Evolutionary conservation across 2,113 vertebrate species (phyloP), one percentile per base, ranked within the genome.

Genomic region (Alosa alosa): DNA sequence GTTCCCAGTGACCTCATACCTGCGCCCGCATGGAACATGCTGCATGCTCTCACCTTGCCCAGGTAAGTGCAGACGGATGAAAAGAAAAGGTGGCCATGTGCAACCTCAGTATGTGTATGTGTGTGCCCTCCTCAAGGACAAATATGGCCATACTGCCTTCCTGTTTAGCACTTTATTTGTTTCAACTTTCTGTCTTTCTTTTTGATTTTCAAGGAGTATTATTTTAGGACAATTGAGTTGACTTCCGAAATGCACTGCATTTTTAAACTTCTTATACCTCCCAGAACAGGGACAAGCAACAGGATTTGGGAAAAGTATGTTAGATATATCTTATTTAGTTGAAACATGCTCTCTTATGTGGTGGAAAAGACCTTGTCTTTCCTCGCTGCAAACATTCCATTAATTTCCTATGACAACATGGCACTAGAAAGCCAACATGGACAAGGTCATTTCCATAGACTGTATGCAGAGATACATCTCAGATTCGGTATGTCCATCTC

Each of bases 11-110:
- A 72, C 64, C 64, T 31, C n/a, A 72, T 72, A 72, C 8, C 64
- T 10, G 64, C 31, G 10, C 64, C n/a, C n/a, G 64, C 10, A 11
- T 36, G 25, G 25, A 78, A 36, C 72, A 11, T 39, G 31, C 72
- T 78, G 72, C 72, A 41, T 15, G 31, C 72, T 78, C 72, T 78
- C 31, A 72, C 64, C 64, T 72, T 78, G 72, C 72, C 13, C 31
- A 78, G 25, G 20, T 60, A 60, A 60, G 6, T 4, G 18, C 55
- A 60, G 55, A 60, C 20, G 4, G n/a, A 22, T 0, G 18, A 1
- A 22, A 60, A 0, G 50, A 60, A 60, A 60, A 60, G 55, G 55
- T 5, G 20, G 55, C 55, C 20, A 60, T 60, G 20, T 3, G n/a
- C 4, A 20, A 60, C 20, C 18, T 6, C 55, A 0, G 55, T 60